Evolutionary conservation across 2,797 vertebrate genomes (phyloP), one percentile per base, ranked within the genome.

Genomic region (Fistularia commersonii): DNA sequence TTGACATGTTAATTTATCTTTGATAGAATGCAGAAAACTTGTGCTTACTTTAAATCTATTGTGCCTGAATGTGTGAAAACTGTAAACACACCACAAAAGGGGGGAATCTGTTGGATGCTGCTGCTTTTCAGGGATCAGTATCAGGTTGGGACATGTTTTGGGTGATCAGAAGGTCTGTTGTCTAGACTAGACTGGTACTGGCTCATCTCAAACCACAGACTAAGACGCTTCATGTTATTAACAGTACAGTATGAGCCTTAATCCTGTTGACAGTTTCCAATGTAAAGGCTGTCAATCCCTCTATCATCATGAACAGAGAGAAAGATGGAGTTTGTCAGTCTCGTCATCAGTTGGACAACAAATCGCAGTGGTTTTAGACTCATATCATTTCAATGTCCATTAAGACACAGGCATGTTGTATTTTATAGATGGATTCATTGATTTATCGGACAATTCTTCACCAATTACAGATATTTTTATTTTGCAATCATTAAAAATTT

Each of bases 171-270:
- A n/a, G 43, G 51, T 78, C 66, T 57, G 11, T 59, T 82, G 85
- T 88, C 84, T 86, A 85, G 84, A 85, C 84, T 86, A 85, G 84
- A 85, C 84, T 51, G 64, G 39, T 50, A 36, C 49, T 35, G 61
- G 54, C 58, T 76, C 61, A 61, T 51, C 44, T 63, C 33, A 62
- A 57, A 46, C 48, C 31, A 40, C 33, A 32, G 43, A 69, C 73
- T 66, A 66, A 81, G 79, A 79, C 82, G 48, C 69, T 68, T 72
- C 48, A 61, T 74, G 82, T 81, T 71, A 83, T 83, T 85, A 86
- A 74, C 76, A 58, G 75, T 77, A 70, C 65, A 72, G 67, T 57
- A 11, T 67, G 65, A 74, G 41, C 55, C 55, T 58, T 87, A 87
- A 89, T 87, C 85, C 82, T 57, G 15, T 6, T 45, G 48, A 66